Conservation (phyloP, 1,140 invertebrate species). For the Drosophila funebris region DNA sequence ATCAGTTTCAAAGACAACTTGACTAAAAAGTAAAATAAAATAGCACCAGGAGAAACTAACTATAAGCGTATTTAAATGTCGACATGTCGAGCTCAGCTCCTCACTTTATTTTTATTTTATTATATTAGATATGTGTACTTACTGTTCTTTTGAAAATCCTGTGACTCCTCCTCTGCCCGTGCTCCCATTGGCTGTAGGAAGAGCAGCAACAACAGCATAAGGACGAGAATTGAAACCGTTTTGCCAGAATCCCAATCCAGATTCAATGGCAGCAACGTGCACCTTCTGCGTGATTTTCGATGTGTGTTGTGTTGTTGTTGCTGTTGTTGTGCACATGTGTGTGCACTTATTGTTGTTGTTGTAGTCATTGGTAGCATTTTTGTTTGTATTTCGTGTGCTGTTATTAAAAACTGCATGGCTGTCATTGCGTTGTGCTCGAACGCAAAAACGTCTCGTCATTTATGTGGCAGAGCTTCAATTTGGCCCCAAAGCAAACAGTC, state of each 20-base stretch:
- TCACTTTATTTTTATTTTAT: not conserved
- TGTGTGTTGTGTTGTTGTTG: conserved; percentile 46
- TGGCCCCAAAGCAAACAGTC: conserved; percentile 40
- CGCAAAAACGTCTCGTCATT: conserved; percentile 71
- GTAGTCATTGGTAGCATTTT: conserved; percentile 32
- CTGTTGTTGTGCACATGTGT: conserved; percentile 9
- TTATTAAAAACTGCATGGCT: conserved; percentile 70
- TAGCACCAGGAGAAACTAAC: too few species aligned
- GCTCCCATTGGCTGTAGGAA: conserved; percentile 47
- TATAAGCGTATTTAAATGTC: not conserved
- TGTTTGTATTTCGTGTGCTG: conserved; percentile 41
- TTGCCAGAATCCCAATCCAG: conserved; percentile 42
- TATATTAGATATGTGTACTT: conserved; percentile 42
- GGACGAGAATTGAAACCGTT: conserved; percentile 57
- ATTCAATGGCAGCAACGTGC: conserved; percentile 22
- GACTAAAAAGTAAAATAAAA: too few species aligned
- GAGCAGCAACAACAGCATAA: conserved; percentile 50
- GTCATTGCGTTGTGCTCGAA: conserved; percentile 65
- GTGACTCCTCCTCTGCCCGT: conserved; percentile 69
- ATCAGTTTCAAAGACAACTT: too few species aligned
- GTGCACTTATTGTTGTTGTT: conserved; percentile 11
- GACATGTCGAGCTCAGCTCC: not conserved
- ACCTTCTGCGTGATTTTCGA: conserved; percentile 72
- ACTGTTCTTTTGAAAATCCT: conserved; percentile 83
- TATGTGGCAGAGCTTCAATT: conserved; percentile 66